Percentiles rank a stretch among this genome's conserved stretches.
These are phyloP conservation scores for Cryptosula pallasiana DNA, from an alignment of 2,888 invertebrate genomes.

Conservation along the genomic window DNA sequence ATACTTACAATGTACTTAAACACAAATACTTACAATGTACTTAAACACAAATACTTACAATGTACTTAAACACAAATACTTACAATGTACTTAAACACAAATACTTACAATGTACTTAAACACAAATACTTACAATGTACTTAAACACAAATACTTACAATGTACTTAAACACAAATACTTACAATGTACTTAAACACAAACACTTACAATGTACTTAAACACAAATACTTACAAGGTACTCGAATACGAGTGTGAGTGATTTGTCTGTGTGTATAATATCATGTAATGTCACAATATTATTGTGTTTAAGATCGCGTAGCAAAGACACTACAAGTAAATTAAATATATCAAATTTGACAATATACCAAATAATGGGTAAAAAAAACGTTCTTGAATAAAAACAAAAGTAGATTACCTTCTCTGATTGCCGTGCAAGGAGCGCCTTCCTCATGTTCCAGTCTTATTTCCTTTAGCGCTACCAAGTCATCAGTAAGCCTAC, in stretches of 20 bases:
- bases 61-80: too few relatives aligned
- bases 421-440: conserved; percentile 97
- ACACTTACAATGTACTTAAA: background rate
- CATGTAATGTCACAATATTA: conserved; percentile 94
- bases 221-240: conserved; percentile 75
- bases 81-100: too few relatives aligned
- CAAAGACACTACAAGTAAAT: conserved; percentile 68
- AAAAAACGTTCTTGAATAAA: background rate
- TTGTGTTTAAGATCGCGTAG: conserved; percentile 97
- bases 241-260: conserved; percentile 99
- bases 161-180: too few relatives aligned
- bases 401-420: conserved; percentile 59
- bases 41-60: too few relatives aligned
- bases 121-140: too few relatives aligned
- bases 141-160: too few relatives aligned
- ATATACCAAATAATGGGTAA: background rate
- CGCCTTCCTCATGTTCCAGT: conserved; percentile 97
- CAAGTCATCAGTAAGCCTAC: conserved; percentile 85
- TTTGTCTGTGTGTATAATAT: conserved; percentile 96
- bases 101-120: too few relatives aligned
- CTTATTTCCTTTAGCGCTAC: conserved; percentile 98
- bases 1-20: too few relatives aligned
- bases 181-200: background rate
- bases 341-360: conserved; percentile 16
- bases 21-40: too few relatives aligned